A percentile compares a stretch with the other conserved stretches of the same genome.
phyloP scores from a whole-genome alignment of 2,113 vertebrate genomes.

The Sprattus sprattus region DNA sequence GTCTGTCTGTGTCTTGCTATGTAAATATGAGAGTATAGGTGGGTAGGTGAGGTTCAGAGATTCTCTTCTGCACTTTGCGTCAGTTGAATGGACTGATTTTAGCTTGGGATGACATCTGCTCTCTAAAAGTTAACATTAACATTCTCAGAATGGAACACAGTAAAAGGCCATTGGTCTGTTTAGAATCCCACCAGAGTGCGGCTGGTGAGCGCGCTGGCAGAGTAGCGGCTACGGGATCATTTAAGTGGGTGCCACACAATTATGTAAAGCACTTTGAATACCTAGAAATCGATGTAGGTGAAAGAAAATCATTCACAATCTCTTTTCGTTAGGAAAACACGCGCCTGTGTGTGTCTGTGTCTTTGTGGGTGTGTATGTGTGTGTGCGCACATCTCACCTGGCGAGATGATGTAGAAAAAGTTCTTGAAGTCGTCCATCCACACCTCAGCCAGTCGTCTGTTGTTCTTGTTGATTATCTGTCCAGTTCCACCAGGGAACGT shows the following conservation, averaged over 20 bases:
- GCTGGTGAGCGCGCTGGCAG: neutral
- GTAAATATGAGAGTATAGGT: too few species aligned
- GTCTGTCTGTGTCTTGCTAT: neutral
- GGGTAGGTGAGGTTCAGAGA: neutral
- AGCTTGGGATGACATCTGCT: neutral
- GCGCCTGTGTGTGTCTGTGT: neutral
- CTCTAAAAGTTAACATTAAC: neutral
- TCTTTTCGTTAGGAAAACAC: too few species aligned
- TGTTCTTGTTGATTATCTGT: slow-evolving; percentile 99
- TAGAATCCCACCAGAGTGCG: neutral
- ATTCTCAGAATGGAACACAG: neutral
- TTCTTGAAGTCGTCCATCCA: slow-evolving; percentile 99
- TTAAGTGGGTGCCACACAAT: too few species aligned
- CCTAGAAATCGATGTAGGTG: too few species aligned
- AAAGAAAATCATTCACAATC: too few species aligned
- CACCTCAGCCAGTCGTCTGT: slow-evolving; percentile 94
- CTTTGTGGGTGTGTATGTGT: slow-evolving; percentile 5
- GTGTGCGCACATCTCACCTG: slow-evolving; percentile 76
- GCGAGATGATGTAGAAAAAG: slow-evolving; percentile 99
- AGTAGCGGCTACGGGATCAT: neutral
- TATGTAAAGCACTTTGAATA: too few species aligned
- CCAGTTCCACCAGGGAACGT: slow-evolving; percentile 97
- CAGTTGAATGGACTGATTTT: neutral
- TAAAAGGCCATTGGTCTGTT: neutral
- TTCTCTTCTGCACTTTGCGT: neutral